Evolutionary conservation across 1,140 invertebrate species (phyloP).

Genomic region (Triops cancriformis): DNA sequence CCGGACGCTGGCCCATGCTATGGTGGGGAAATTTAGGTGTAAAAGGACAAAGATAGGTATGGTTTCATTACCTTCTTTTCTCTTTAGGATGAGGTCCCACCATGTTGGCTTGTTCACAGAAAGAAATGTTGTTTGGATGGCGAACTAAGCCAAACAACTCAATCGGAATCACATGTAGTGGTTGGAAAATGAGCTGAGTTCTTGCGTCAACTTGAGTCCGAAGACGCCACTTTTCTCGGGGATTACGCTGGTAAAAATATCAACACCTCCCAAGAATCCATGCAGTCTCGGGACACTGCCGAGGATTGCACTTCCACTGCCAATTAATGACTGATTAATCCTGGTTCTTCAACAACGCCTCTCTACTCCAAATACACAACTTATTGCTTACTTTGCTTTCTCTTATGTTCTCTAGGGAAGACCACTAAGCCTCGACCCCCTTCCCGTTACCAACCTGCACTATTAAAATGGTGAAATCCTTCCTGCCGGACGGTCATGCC

Average conservation of each 20-base stretch:
- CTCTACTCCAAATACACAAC: background rate
- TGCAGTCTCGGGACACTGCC: slow-evolving; percentile 8
- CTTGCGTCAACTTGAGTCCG: background rate
- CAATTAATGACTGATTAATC: background rate
- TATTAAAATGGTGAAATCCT: background rate
- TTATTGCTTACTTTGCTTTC: slow-evolving; percentile 8
- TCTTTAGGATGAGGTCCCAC: background rate
- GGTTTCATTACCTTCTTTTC: background rate
- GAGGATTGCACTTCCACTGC: background rate
- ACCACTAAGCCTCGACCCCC: background rate
- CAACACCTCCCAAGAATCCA: background rate
- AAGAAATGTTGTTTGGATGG: background rate
- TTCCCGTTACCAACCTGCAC: background rate
- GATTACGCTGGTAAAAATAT: background rate
- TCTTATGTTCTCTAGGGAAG: background rate
- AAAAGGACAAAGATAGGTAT: background rate
- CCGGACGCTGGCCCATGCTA: too few relatives aligned
- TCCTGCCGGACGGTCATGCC: background rate
- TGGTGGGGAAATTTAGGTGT: background rate
- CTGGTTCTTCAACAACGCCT: background rate
- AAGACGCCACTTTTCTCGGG: background rate
- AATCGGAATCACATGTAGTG: background rate
- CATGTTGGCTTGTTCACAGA: background rate
- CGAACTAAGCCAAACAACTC: background rate
- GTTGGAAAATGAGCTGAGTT: background rate